A percentile compares a stretch with the other conserved stretches of the same genome.
phyloP scores from a whole-genome alignment of 2,888 invertebrate genomes.

The Chironomus riparius region DNA sequence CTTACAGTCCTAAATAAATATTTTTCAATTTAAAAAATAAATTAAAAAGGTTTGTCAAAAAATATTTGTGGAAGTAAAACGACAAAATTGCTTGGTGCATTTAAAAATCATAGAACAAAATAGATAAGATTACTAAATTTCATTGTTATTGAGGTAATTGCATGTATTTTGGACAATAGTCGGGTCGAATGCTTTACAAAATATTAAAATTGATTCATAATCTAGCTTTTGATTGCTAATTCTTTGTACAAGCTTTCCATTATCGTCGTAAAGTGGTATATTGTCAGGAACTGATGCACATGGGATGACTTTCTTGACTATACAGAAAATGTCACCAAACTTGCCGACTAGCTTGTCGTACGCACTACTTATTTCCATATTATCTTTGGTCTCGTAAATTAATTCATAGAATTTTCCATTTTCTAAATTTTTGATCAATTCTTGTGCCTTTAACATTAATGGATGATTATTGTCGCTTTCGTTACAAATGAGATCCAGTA shows the following conservation, averaged over 20 bases:
- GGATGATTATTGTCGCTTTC: not conserved
- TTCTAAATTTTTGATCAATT: not conserved
- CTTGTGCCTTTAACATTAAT: not conserved
- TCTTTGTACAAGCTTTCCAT: not conserved
- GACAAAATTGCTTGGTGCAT: no score
- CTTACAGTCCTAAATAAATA: not conserved
- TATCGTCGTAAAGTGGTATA: slow-evolving; percentile 6
- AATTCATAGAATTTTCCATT: not conserved
- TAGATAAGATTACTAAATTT: not conserved
- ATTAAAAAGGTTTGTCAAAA: no score
- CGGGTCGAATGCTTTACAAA: not conserved
- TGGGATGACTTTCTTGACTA: not conserved
- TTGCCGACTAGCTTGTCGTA: not conserved
- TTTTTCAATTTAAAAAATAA: not conserved
- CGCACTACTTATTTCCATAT: not conserved
- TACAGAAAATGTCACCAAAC: slow-evolving; percentile 2
- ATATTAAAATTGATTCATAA: not conserved
- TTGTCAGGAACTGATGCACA: not conserved
- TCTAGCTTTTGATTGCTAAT: not conserved
- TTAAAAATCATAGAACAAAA: no score
- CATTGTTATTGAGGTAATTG: not conserved
- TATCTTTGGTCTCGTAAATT: not conserved
- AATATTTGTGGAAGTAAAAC: no score
- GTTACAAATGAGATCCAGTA: not conserved
- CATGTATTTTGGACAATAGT: not conserved